A percentile compares a stretch with the other conserved stretches of the same genome.
These are phyloP conservation scores for Triplophysa rosa DNA, from an alignment of 2,113 vertebrate genomes.

Conservation along the genomic window DNA sequence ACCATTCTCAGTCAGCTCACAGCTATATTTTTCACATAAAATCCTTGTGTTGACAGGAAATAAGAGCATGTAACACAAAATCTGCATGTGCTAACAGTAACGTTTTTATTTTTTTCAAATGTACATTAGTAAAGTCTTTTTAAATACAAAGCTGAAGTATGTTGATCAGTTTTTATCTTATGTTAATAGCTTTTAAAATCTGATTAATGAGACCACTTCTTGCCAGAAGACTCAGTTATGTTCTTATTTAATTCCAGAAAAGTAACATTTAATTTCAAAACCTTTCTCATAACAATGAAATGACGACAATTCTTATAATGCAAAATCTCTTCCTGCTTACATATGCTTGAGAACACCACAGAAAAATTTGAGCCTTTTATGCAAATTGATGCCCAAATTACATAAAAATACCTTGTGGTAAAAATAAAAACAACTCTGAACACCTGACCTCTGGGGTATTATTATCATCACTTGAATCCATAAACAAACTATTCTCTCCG, in stretches of 20 bases:
- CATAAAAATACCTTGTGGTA: constrained; percentile 51
- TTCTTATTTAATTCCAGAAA: too few relatives aligned
- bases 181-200: too few relatives aligned
- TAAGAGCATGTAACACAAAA: too few relatives aligned
- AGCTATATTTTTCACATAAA: background rate
- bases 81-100: too few relatives aligned
- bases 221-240: too few relatives aligned
- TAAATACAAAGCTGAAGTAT: background rate
- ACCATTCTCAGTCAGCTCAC: too few relatives aligned
- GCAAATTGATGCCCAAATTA: background rate
- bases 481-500: constrained; percentile 17
- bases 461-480: constrained; percentile 7
- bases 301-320: background rate
- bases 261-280: too few relatives aligned
- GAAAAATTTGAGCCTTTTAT: background rate
- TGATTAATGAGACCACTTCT: too few relatives aligned
- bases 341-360: background rate
- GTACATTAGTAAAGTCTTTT: background rate
- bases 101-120: too few relatives aligned
- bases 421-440: constrained; percentile 36
- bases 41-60: background rate
- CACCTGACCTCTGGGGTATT: background rate
- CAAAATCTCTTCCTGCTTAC: constrained; percentile 4
- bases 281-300: too few relatives aligned
- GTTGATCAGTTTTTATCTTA: background rate